Base-by-base conservation (phyloP, 2,888 invertebrate genomes). In the Heteropelma amictum region DNA sequence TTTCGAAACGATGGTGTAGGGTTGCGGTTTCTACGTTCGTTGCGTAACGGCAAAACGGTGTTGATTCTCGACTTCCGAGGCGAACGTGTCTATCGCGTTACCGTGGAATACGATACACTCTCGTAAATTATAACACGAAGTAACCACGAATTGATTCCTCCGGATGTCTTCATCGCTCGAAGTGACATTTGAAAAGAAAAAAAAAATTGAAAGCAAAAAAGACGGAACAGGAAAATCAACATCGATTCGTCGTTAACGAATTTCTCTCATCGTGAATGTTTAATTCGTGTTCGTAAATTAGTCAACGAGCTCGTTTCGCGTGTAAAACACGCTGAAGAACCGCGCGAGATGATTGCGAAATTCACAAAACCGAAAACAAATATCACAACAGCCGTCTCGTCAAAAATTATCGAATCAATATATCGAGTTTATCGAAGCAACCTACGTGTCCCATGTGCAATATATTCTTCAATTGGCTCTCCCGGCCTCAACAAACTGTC, bases 271-370 rank as follows among this genome's bases (percentile, higher is more conserved):
- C 28, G 64, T 61, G 47, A 53, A 72, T 76, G 51, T 75, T 56
- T 26, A 58, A 65, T 74, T 77, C 72, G 67, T 72, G 63, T 72
- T 53, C 68, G 63, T 76, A 68, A 74, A 51, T 51, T 58, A 60
- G 77, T 79, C 72, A 75, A 77, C 78, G 73, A 75, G 79, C 78
- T 79, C 77, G 75, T 76, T 58, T 51, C 28, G 19, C 45, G 10
- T 33, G 21, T n/a, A n/a, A n/a, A n/a, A n/a, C n/a, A n/a, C 40
- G 28, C 42, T 42, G 49, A 12, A 21, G 19, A 12, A 14, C 23
- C 26, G 12, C 23, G 7, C 14, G 17, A 12, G 6, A 14, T 30
- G 49, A 67, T 60, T 64, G 53, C 47, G 40, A 63, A 38, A 51
- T 33, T 14, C 51, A 19, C 4, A 17, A 49, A 28, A 21, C 35